A percentile compares a stretch with the other conserved stretches of the same genome.
Evolutionary conservation across 2,888 invertebrate genomes (phyloP).

Genomic region (Ophion ellenae): DNA sequence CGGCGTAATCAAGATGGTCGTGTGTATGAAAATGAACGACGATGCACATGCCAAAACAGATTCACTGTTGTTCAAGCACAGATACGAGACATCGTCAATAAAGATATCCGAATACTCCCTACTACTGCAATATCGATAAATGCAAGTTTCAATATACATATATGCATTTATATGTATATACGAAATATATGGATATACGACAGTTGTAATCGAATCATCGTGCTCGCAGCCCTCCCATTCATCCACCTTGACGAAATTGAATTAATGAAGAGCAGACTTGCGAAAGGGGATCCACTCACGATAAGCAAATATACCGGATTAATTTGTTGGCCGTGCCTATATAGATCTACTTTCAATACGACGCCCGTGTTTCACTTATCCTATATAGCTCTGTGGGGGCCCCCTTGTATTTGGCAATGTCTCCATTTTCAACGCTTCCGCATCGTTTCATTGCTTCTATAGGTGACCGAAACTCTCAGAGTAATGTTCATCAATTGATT

Average conservation of each 20-base stretch:
- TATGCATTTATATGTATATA: slow-evolving; percentile 32
- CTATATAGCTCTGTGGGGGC: slow-evolving; percentile 11
- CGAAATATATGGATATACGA: slow-evolving; percentile 20
- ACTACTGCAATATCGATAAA: slow-evolving; percentile 5
- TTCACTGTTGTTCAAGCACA: slow-evolving; percentile 16
- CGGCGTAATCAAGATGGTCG: background rate
- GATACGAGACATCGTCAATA: slow-evolving; percentile 43
- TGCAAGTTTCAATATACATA: background rate
- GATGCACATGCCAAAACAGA: slow-evolving; percentile 41
- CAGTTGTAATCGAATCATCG: slow-evolving; percentile 60
- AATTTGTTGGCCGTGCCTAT: slow-evolving; percentile 66
- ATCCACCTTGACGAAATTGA: slow-evolving; percentile 65
- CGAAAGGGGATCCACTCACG: slow-evolving; percentile 67
- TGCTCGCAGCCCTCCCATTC: slow-evolving; percentile 53
- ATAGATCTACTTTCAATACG: slow-evolving; percentile 39
- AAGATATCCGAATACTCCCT: slow-evolving; percentile 45
- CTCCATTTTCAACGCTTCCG: slow-evolving; percentile 37
- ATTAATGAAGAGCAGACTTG: slow-evolving; percentile 71
- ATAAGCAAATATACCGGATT: slow-evolving; percentile 68
- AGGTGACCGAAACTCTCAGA: slow-evolving; percentile 15
- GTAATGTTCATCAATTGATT: slow-evolving; percentile 26
- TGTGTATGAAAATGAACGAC: slow-evolving; percentile 13
- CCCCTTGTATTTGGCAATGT: slow-evolving; percentile 47
- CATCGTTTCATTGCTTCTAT: slow-evolving; percentile 2
- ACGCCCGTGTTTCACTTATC: slow-evolving; percentile 32